These are phyloP conservation scores for Albula glossodonta DNA, from an alignment of 2,113 vertebrate species.

Conservation along the genomic window DNA sequence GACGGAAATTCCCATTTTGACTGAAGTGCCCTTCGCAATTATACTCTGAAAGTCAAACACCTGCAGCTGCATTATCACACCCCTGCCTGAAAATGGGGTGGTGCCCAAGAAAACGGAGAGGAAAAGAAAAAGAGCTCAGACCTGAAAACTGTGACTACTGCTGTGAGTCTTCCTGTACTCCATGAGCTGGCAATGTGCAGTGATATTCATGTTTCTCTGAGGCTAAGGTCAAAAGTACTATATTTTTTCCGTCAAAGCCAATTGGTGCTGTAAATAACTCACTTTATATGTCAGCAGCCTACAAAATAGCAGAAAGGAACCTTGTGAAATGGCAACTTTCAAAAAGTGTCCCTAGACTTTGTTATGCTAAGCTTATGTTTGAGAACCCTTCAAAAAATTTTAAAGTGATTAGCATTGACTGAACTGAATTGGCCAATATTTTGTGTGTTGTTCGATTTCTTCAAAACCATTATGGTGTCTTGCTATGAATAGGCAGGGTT, in stretches of 20 bases:
- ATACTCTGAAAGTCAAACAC: constrained; percentile 57
- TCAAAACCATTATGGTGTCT: background rate
- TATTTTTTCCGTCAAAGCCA: background rate
- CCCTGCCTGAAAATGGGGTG: constrained; percentile 52
- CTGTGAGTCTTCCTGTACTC: background rate
- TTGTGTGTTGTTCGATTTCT: background rate
- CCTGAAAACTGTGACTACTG: background rate
- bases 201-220: background rate
- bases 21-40: constrained; percentile 67
- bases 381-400: background rate
- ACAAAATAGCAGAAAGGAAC: background rate
- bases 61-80: constrained; percentile 57
- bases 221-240: background rate
- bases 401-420: background rate
- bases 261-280: background rate
- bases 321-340: background rate
- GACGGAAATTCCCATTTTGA: constrained; percentile 62
- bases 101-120: constrained; percentile 43
- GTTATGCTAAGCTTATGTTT: background rate
- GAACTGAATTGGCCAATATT: background rate
- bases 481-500: background rate
- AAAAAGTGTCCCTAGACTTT: background rate
- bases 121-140: constrained; percentile 29
- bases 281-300: background rate
- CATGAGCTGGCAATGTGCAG: background rate